phyloP scores from a whole-genome alignment of 2,113 vertebrate genomes.

The Phrynosoma platyrhinos region DNA sequence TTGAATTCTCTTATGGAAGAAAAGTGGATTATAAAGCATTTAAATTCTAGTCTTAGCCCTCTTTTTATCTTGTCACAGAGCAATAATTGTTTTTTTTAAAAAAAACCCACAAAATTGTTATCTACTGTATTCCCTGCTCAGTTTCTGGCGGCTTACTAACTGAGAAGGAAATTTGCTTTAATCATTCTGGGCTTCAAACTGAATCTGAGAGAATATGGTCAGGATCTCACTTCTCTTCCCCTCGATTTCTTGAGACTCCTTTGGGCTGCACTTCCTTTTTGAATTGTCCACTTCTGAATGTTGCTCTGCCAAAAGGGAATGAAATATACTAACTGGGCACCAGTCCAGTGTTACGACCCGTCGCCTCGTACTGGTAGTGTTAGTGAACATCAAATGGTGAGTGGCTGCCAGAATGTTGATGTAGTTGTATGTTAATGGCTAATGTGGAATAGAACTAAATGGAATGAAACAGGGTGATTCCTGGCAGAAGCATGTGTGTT shows the following conservation, averaged over 20 bases:
- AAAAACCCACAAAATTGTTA: too few relatives aligned
- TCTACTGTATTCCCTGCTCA: background rate
- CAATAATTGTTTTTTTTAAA: background rate
- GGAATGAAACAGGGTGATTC: background rate
- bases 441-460: too few relatives aligned
- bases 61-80: background rate
- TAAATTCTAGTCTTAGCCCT: background rate
- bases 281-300: background rate
- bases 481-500: background rate
- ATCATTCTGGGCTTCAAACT: background rate
- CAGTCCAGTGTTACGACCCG: background rate
- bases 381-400: background rate
- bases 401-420: background rate
- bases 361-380: background rate
- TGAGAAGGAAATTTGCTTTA: too few relatives aligned
- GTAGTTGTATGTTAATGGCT: background rate
- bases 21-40: background rate
- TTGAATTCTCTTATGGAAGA: background rate
- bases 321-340: background rate
- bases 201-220: background rate
- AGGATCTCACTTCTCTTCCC: background rate
- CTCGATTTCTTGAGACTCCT: background rate
- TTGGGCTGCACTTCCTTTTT: background rate
- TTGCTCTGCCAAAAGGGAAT: background rate
- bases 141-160: too few relatives aligned